Percentiles rank a stretch among this genome's conserved stretches.
Evolutionary conservation across 2,113 vertebrate species (phyloP).

Genomic region (Halichoerus grypus): DNA sequence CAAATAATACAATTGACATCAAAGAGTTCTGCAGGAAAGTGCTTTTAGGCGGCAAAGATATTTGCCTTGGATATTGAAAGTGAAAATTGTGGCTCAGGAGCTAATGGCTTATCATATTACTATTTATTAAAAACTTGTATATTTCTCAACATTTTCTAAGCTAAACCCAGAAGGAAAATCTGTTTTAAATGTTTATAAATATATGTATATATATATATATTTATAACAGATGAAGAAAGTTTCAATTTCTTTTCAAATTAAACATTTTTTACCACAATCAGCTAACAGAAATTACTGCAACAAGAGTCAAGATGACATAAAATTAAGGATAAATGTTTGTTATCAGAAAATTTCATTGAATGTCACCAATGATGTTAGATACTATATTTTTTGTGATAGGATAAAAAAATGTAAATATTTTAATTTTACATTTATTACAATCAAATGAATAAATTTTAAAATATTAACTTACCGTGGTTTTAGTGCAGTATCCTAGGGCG

Average conservation of each 20-base stretch:
- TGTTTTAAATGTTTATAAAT: neutral
- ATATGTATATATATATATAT: neutral
- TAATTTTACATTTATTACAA: slow-evolving; percentile 33
- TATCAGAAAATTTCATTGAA: slow-evolving; percentile 59
- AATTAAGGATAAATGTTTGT: slow-evolving; percentile 55
- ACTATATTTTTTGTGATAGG: neutral
- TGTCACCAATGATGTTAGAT: neutral
- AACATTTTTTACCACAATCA: slow-evolving; percentile 52
- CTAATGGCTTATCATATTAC: neutral
- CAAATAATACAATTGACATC: neutral
- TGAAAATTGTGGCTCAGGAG: neutral
- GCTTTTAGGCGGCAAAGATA: neutral
- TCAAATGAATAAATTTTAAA: slow-evolving; percentile 36
- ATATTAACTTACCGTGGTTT: slow-evolving; percentile 72
- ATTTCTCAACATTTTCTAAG: slow-evolving; percentile 6
- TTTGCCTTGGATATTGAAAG: neutral
- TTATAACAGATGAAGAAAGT: slow-evolving; percentile 66
- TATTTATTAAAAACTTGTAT: slow-evolving; percentile 29
- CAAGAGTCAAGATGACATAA: slow-evolving; percentile 43
- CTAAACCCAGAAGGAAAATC: neutral
- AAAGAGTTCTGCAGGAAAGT: neutral
- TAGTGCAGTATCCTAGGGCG: slow-evolving; percentile 70
- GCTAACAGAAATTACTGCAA: slow-evolving; percentile 70
- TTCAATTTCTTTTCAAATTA: slow-evolving; percentile 73
- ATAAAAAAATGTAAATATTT: slow-evolving; percentile 11